phyloP scores from a whole-genome alignment of 2,113 vertebrate species.

The Paratilapia polleni region DNA sequence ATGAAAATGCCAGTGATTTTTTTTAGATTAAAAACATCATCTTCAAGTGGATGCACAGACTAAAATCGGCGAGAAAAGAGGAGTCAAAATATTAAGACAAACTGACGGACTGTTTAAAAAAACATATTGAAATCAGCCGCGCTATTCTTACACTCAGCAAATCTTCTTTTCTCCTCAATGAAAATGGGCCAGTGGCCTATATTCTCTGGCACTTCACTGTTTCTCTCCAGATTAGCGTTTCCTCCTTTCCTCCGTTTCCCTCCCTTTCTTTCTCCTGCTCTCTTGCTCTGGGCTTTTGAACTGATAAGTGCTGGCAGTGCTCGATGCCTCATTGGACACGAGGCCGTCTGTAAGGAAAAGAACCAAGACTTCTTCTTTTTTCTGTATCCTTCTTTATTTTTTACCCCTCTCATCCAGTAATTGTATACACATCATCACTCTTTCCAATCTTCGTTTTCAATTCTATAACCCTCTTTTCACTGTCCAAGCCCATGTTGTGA shows the following conservation, averaged over 20 bases:
- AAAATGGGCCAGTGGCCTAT: slow-evolving; percentile 76
- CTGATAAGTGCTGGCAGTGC: slow-evolving; percentile 67
- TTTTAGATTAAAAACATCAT: neutral
- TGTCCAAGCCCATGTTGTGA: neutral
- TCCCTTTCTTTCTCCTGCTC: slow-evolving; percentile 23
- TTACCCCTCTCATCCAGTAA: slow-evolving; percentile 24
- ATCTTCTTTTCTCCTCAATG: slow-evolving; percentile 70
- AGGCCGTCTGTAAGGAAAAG: slow-evolving; percentile 47
- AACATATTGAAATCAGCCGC: slow-evolving; percentile 38
- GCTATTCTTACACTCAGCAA: slow-evolving; percentile 69
- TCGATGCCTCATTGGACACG: slow-evolving; percentile 62
- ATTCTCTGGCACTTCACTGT: slow-evolving; percentile 63
- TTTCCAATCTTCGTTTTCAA: neutral
- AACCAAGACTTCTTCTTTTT: neutral
- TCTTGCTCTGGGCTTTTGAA: slow-evolving; percentile 66
- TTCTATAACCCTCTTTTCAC: neutral
- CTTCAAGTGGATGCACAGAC: neutral
- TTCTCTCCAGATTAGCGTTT: slow-evolving; percentile 68
- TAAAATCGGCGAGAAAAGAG: neutral
- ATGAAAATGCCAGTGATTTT: neutral
- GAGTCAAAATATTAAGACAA: neutral
- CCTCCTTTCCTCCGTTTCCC: slow-evolving; percentile 35
- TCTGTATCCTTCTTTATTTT: neutral
- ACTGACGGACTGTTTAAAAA: neutral
- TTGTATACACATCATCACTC: slow-evolving; percentile 1